phyloP scores from a whole-genome alignment of 2,113 vertebrate genomes.

The Hippocampus abdominalis region DNA sequence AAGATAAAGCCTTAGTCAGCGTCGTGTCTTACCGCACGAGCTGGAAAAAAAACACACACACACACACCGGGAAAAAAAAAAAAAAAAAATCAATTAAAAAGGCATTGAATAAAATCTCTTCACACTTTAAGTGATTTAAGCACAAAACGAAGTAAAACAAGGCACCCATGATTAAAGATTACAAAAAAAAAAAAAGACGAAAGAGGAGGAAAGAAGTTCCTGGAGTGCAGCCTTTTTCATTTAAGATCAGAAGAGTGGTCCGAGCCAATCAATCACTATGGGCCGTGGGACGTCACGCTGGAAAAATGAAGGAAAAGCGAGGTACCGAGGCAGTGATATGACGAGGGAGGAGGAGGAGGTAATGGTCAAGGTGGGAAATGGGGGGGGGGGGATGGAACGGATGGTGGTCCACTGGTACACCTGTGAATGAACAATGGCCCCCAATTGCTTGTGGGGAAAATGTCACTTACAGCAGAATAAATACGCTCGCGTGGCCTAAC shows the following conservation, averaged over 20 bases:
- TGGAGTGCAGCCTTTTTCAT: conserved; percentile 81
- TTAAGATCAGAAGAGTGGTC: conserved; percentile 73
- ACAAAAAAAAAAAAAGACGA: conserved; percentile 64
- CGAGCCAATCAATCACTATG: conserved; percentile 72
- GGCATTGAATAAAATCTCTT: conserved; percentile 63
- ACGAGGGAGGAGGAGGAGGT: neutral
- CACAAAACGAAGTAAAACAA: conserved; percentile 34
- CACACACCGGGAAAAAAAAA: no score
- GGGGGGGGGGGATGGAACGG: conserved; percentile 25
- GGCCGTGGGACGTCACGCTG: conserved; percentile 7
- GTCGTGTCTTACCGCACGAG: conserved; percentile 60
- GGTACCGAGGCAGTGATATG: conserved; percentile 45
- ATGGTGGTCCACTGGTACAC: conserved; percentile 86
- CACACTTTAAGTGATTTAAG: conserved; percentile 50
- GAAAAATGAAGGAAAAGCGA: conserved; percentile 12
- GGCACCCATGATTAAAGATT: conserved; percentile 38
- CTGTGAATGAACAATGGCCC: conserved; percentile 83
- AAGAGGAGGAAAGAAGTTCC: conserved; percentile 65
- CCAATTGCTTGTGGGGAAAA: conserved; percentile 81
- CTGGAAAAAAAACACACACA: conserved; percentile 62
- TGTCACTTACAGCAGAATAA: conserved; percentile 93
- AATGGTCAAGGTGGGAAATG: neutral
- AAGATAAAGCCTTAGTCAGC: conserved; percentile 49
- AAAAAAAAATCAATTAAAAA: conserved; percentile 48
- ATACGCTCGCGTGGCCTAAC: conserved; percentile 81